Evolutionary conservation across 2,888 invertebrate genomes (phyloP).

Genomic region (Leistus spinibarbis): DNA sequence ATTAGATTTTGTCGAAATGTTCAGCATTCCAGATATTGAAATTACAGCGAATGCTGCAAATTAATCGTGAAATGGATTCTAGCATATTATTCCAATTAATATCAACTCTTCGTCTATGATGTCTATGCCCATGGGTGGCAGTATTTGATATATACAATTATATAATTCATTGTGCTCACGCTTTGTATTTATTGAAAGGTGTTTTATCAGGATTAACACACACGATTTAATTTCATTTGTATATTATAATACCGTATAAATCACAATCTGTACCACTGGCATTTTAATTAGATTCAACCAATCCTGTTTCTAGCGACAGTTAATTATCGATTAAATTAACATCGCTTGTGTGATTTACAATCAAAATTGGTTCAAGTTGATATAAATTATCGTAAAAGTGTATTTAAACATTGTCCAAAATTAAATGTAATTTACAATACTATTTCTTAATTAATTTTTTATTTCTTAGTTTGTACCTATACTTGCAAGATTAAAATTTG

Average conservation of each 20-base stretch:
- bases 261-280: slow-evolving; percentile 11
- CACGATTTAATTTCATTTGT: slow-evolving; percentile 27
- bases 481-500: too few species aligned
- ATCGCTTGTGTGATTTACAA: not conserved
- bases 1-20: not conserved
- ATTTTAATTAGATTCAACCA: slow-evolving; percentile 7
- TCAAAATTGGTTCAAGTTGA: not conserved
- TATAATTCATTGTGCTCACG: slow-evolving; percentile 19
- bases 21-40: not conserved
- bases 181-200: slow-evolving; percentile 24
- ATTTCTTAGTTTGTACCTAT: too few species aligned
- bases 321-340: not conserved
- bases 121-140: not conserved
- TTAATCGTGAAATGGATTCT: too few species aligned
- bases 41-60: too few species aligned
- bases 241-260: slow-evolving; percentile 20
- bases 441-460: too few species aligned
- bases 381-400: too few species aligned
- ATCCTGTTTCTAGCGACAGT: not conserved
- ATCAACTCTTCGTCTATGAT: not conserved
- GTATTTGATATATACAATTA: slow-evolving; percentile 12
- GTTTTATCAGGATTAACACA: slow-evolving; percentile 15
- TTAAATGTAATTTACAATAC: too few species aligned
- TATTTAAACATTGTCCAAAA: too few species aligned
- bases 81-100: not conserved